Base-by-base conservation (phyloP, 2,113 vertebrate species). In the Psilopsiagon aurifrons region DNA sequence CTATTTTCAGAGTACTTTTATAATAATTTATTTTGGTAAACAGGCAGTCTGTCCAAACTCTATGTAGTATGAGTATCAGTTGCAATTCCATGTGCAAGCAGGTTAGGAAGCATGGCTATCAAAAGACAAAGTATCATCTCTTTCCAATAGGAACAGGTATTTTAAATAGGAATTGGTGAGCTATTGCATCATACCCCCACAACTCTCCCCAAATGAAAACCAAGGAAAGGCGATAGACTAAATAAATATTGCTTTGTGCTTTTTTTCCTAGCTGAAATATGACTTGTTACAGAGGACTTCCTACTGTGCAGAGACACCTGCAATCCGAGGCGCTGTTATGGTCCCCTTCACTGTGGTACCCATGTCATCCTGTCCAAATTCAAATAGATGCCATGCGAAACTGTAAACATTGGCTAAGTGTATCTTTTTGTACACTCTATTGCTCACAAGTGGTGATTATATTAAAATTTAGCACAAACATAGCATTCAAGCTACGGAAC, bases 251-350 rank as follows among this genome's bases (percentile, higher is more conserved):
- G 23, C 18, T 73, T 35, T 39, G 20, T 39, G 10, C 1, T 27
- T 35, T 39, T 55, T 41, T 23, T 39, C 39, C 33, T 44, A 35
- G 18, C 28, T 51, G 29, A 82, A 68, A 7, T 17, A 63, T 51
- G 49, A 35, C 24, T 57, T 73, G 5, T 29, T 29, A 44, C 35
- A 55, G 39, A 39, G 39, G 39, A 39, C 63, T 25, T 44, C 77
- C 59, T 46, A 22, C 49, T 46, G 6, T 7, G 9, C 2, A 44
- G 18, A 64, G 23, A 49, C 20, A 52, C 33, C 9, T 39, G 54
- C 0, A 0, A 35, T 35, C 35, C 17, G 10, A 66, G 62, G 28
- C 17, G 24, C 29, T 81, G 17, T 25, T 33, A 47, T 1, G 3
- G n/a, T 37, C 18, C 13, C 43, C 17, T 28, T 69, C n/a, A 43